Percentiles rank a stretch among this genome's conserved stretches.
Conservation (phyloP, 2,113 vertebrate genomes). For the Eonycteris spelaea region DNA sequence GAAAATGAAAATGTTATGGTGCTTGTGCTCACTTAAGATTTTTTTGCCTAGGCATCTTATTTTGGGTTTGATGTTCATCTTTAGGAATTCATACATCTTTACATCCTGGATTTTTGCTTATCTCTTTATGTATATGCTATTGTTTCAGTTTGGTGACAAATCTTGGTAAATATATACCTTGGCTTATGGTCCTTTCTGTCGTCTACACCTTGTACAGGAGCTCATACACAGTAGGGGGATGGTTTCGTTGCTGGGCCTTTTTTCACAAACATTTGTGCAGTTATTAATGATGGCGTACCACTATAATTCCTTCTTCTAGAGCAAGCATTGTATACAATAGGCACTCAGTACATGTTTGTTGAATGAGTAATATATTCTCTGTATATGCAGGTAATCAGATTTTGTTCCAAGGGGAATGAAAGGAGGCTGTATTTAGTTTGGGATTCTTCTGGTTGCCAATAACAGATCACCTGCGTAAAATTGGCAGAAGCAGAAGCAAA, state of each 20-base stretch:
- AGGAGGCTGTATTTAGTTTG: not conserved
- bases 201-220: not conserved
- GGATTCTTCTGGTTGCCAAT: not conserved
- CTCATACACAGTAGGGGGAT: not conserved
- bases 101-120: not conserved
- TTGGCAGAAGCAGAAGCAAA: not conserved
- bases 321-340: not conserved
- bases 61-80: not conserved
- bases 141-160: not conserved
- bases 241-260: not conserved
- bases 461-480: not conserved
- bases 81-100: not conserved
- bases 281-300: not conserved
- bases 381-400: not conserved
- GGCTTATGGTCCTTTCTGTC: not conserved
- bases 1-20: not conserved
- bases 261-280: not conserved
- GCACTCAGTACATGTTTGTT: not conserved
- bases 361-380: not conserved
- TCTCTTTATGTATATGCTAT: not conserved
- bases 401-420: not conserved
- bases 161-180: not conserved
- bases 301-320: not conserved
- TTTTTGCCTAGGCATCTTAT: not conserved
- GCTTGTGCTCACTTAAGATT: not conserved